Percentiles rank a stretch among this genome's conserved stretches.
phyloP scores from a whole-genome alignment of 2,797 vertebrate species.

The Orestias chungarensis region DNA sequence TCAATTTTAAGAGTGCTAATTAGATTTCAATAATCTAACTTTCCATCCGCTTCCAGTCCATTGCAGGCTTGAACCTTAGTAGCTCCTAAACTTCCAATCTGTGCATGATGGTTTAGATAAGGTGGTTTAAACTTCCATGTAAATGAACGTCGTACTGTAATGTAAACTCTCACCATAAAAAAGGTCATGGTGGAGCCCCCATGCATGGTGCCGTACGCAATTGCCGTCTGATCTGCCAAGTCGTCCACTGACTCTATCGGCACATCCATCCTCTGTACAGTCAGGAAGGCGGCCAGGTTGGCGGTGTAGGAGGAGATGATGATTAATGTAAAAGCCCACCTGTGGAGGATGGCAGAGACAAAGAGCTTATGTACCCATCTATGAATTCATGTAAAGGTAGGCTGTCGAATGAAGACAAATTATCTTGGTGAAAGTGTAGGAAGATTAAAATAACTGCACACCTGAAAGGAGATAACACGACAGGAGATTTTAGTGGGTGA shows the following conservation, averaged over 20 bases:
- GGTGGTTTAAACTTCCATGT: not conserved
- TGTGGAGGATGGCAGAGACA: slow-evolving; percentile 60
- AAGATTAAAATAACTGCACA: slow-evolving; percentile 44
- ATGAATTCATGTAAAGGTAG: slow-evolving; percentile 47
- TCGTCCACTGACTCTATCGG: slow-evolving; percentile 98
- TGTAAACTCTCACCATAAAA: slow-evolving; percentile 86
- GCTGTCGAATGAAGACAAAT: slow-evolving; percentile 44
- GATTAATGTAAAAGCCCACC: slow-evolving; percentile 99
- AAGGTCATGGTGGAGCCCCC: slow-evolving; percentile 99
- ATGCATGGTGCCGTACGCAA: slow-evolving; percentile 97
- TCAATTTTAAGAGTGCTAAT: not conserved
- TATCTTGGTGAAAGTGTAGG: slow-evolving; percentile 23
- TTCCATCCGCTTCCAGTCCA: not conserved
- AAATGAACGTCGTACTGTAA: not conserved
- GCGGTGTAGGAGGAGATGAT: slow-evolving; percentile 99
- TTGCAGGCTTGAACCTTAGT: not conserved
- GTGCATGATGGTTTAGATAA: not conserved
- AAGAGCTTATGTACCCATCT: slow-evolving; percentile 50
- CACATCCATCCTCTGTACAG: slow-evolving; percentile 97
- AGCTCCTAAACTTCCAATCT: not conserved
- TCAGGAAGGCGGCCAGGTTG: slow-evolving; percentile 98
- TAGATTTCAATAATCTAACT: not conserved
- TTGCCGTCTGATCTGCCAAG: slow-evolving; percentile 96
- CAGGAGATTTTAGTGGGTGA: slow-evolving; percentile 41
- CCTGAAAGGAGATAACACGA: slow-evolving; percentile 45